Conservation (phyloP, 2,888 invertebrate genomes). For the Crossocerus cetratus region DNA sequence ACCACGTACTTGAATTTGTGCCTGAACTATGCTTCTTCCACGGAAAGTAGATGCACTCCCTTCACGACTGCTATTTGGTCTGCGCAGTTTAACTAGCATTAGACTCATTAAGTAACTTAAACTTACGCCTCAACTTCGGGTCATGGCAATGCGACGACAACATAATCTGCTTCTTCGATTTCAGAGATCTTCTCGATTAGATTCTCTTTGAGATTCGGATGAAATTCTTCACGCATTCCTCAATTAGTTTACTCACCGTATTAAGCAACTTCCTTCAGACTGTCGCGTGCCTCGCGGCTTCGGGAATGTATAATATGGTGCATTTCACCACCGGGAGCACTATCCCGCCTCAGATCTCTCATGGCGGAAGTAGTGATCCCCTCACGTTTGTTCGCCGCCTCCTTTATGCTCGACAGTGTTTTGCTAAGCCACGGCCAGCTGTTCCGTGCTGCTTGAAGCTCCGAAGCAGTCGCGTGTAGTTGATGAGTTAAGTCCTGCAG, state of each 20-base stretch:
- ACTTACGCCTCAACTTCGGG: neutral
- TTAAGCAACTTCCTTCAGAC: constrained; percentile 73
- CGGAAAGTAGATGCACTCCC: constrained; percentile 24
- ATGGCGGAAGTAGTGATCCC: constrained; percentile 66
- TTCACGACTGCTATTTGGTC: constrained; percentile 11
- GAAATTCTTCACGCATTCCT: neutral
- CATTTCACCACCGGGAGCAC: constrained; percentile 75
- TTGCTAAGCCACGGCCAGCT: constrained; percentile 97
- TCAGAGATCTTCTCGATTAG: neutral
- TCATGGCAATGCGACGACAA: neutral
- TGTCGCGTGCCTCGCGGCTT: constrained; percentile 73
- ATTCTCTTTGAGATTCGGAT: neutral
- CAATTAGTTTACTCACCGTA: constrained; percentile 43
- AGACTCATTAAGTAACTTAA: neutral
- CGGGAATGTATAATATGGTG: constrained; percentile 72
- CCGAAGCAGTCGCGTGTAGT: constrained; percentile 88
- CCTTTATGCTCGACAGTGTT: constrained; percentile 89
- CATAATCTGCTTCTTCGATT: neutral
- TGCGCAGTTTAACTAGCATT: constrained; percentile 8
- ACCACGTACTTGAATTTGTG: constrained; percentile 38
- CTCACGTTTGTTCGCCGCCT: constrained; percentile 82
- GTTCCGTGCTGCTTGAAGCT: constrained; percentile 84
- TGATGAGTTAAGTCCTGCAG: constrained; percentile 92
- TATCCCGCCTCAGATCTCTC: constrained; percentile 76
- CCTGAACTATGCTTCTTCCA: constrained; percentile 24